phyloP scores from a whole-genome alignment of 92 coral and sea anemone species.

The Micromussa lordhowensis region DNA sequence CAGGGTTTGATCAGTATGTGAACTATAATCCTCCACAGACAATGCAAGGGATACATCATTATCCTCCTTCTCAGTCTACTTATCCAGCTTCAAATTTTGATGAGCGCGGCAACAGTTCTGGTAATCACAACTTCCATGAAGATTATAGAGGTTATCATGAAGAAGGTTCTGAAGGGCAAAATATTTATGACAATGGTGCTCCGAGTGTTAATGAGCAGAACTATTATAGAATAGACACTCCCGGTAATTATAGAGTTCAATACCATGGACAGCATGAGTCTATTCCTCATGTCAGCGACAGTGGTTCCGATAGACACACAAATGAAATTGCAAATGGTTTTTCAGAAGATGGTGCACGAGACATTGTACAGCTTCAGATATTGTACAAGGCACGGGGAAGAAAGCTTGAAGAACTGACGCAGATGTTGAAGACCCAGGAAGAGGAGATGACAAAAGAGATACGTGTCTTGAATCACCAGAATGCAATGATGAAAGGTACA shows the following conservation, averaged over 20 bases:
- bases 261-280: constrained; percentile 46
- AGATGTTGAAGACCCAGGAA: constrained; percentile 78
- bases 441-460: constrained; percentile 92
- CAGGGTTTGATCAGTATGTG: constrained; percentile 10
- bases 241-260: constrained; percentile 78
- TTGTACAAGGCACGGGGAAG: constrained; percentile 94
- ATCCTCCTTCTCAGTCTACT: constrained; percentile 1
- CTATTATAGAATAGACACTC: constrained; percentile 18
- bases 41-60: not conserved
- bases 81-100: not conserved
- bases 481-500: constrained; percentile 89
- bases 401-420: constrained; percentile 87
- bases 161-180: not conserved
- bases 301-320: constrained; percentile 14
- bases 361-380: constrained; percentile 82
- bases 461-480: constrained; percentile 88
- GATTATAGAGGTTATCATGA: constrained; percentile 21
- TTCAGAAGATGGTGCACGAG: constrained; percentile 15
- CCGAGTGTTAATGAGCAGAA: constrained; percentile 24
- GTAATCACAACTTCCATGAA: not conserved
- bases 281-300: not conserved
- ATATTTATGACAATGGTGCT: not conserved
- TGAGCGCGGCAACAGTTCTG: not conserved
- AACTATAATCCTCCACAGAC: constrained; percentile 3
- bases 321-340: constrained; percentile 14